These are phyloP conservation scores for Andrena dorsata DNA, from an alignment of 2,888 invertebrate species.

Conservation along the genomic window DNA sequence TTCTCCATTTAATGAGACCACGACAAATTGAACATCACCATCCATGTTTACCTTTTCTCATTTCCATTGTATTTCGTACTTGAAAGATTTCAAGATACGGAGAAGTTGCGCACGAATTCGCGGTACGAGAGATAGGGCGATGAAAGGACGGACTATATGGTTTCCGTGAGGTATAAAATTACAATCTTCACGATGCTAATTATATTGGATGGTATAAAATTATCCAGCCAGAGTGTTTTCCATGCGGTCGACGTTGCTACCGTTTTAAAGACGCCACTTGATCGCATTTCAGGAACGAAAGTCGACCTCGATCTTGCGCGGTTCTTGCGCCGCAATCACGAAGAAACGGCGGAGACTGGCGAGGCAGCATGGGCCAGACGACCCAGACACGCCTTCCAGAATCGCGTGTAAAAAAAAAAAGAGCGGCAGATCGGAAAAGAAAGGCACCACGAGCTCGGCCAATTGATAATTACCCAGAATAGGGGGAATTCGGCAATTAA, in stretches of 20 bases:
- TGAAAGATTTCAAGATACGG: too few species aligned
- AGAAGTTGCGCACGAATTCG: not conserved
- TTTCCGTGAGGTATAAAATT: conserved; percentile 3
- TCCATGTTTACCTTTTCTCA: too few species aligned
- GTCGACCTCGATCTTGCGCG: conserved; percentile 67
- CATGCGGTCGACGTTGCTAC: conserved; percentile 31
- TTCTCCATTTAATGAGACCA: too few species aligned
- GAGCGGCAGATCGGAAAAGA: conserved; percentile 26
- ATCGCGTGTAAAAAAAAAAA: conserved; percentile 32
- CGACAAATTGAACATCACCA: too few species aligned
- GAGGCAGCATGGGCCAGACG: conserved; percentile 23
- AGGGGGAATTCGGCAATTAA: conserved; percentile 54
- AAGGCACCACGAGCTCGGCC: conserved; percentile 29
- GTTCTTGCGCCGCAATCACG: conserved; percentile 48
- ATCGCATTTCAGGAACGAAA: conserved; percentile 70
- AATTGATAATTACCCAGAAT: conserved; percentile 59
- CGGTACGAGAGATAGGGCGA: not conserved
- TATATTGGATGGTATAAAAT: conserved; percentile 15
- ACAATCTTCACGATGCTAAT: conserved; percentile 20
- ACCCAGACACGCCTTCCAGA: conserved; percentile 58
- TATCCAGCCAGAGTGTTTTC: conserved; percentile 23
- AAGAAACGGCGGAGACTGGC: conserved; percentile 41
- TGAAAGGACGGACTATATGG: not conserved
- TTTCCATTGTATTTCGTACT: too few species aligned
- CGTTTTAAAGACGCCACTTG: conserved; percentile 55